Conservation (phyloP, 2,113 vertebrate species). For the Scortum barcoo region DNA sequence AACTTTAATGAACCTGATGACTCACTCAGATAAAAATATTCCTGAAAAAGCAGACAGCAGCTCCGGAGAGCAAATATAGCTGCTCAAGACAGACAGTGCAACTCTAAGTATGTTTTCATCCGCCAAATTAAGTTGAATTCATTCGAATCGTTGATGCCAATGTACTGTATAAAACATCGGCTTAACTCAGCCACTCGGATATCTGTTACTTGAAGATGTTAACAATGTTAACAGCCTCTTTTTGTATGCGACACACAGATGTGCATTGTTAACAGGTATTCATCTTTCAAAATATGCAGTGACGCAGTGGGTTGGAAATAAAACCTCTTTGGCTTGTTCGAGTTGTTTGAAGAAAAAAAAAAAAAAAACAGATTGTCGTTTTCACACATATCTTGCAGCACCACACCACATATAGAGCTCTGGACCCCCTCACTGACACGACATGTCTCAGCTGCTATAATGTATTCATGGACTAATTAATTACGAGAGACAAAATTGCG, state of each 20-base stretch:
- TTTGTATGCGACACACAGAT: background rate
- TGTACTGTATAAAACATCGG: background rate
- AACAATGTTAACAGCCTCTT: background rate
- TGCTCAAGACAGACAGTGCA: background rate
- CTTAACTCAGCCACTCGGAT: background rate
- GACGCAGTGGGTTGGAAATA: background rate
- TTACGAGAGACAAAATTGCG: background rate
- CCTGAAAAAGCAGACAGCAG: background rate
- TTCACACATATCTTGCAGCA: conserved; percentile 30
- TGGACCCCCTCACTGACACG: background rate
- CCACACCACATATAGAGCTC: conserved; percentile 12
- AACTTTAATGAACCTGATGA: background rate
- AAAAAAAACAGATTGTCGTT: conserved; percentile 25
- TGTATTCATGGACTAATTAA: conserved; percentile 19
- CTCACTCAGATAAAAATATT: conserved; percentile 7
- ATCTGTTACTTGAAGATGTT: background rate
- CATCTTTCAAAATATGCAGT: background rate
- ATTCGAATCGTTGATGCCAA: background rate
- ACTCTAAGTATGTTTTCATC: background rate
- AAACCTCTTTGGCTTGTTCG: background rate
- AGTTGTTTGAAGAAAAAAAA: conserved; percentile 20
- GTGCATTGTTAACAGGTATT: background rate
- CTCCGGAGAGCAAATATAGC: background rate
- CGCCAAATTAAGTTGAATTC: background rate
- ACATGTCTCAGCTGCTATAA: conserved; percentile 4